Conservation (phyloP, 35 echinoderm and acorn worm genomes). For the Heliocidaris tuberculata region DNA sequence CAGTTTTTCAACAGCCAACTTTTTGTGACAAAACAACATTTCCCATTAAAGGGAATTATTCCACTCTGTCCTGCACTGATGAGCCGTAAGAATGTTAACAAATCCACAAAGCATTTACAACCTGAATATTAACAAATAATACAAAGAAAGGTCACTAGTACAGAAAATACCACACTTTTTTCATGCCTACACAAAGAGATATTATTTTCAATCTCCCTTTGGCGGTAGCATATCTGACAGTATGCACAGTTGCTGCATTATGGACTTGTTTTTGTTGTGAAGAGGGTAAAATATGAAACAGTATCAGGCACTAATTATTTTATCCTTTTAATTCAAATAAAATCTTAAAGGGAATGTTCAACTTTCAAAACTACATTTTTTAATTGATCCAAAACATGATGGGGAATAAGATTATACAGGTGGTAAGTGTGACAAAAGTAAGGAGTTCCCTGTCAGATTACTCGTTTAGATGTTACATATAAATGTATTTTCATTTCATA, state of each 20-base stretch:
- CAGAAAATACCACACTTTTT: conserved; percentile 2
- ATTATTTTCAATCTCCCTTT: neutral
- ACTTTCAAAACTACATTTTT: neutral
- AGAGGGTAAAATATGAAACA: neutral
- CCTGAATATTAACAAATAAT: neutral
- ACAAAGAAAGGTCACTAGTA: neutral
- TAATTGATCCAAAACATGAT: too few relatives aligned
- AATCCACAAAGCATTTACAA: neutral
- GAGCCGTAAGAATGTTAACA: neutral
- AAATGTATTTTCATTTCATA: too few relatives aligned
- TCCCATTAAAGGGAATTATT: neutral
- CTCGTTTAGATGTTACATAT: too few relatives aligned
- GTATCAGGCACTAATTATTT: neutral
- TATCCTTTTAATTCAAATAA: neutral
- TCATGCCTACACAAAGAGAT: neutral
- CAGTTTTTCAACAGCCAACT: neutral
- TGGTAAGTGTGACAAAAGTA: too few relatives aligned
- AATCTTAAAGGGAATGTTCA: neutral
- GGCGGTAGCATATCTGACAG: neutral
- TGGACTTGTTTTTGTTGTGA: neutral
- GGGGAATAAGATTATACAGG: too few relatives aligned
- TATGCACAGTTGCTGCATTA: neutral
- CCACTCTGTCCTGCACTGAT: neutral
- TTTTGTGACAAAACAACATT: neutral
- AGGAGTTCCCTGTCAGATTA: too few relatives aligned